A percentile compares a stretch with the other conserved stretches of the same genome.
Conservation (phyloP, 2,888 invertebrate species). For the Drosophila gaucha region DNA sequence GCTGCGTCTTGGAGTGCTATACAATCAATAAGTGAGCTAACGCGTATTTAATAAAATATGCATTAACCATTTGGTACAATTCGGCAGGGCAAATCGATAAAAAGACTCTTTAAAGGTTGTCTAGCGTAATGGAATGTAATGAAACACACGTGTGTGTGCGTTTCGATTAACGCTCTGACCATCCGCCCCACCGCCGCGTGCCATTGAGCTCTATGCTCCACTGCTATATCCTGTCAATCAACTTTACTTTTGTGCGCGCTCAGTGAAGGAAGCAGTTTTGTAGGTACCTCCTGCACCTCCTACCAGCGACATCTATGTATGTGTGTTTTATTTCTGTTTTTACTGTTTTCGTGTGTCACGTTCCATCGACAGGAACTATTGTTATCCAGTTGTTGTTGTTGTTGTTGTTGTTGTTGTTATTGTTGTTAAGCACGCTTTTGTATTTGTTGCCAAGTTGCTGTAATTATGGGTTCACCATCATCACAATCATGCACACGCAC, state of each 20-base stretch:
- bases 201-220: slow-evolving; percentile 12
- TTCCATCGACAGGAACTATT: slow-evolving; percentile 43
- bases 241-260: too few species aligned
- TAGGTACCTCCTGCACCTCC: slow-evolving; percentile 51
- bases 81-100: slow-evolving; percentile 72
- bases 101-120: slow-evolving; percentile 35
- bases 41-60: slow-evolving; percentile 34
- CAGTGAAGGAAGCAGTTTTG: slow-evolving; percentile 57
- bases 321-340: slow-evolving; percentile 9
- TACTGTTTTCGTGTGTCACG: slow-evolving; percentile 37
- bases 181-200: neutral
- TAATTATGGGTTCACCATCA: slow-evolving; percentile 49
- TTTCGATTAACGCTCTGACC: slow-evolving; percentile 60
- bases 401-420: slow-evolving; percentile 22
- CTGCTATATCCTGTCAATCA: slow-evolving; percentile 66
- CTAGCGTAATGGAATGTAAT: slow-evolving; percentile 39
- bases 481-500: slow-evolving; percentile 43
- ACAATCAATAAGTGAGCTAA: slow-evolving; percentile 52
- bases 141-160: slow-evolving; percentile 54
- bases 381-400: slow-evolving; percentile 39
- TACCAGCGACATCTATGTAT: slow-evolving; percentile 29
- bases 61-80: slow-evolving; percentile 46
- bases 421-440: slow-evolving; percentile 45
- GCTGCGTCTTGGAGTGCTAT: slow-evolving; percentile 23
- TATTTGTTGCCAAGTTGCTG: slow-evolving; percentile 48